A percentile compares a stretch with the other conserved stretches of the same genome.
Evolutionary conservation across 2,888 invertebrate genomes (phyloP).

Genomic region (Agrilus mali): DNA sequence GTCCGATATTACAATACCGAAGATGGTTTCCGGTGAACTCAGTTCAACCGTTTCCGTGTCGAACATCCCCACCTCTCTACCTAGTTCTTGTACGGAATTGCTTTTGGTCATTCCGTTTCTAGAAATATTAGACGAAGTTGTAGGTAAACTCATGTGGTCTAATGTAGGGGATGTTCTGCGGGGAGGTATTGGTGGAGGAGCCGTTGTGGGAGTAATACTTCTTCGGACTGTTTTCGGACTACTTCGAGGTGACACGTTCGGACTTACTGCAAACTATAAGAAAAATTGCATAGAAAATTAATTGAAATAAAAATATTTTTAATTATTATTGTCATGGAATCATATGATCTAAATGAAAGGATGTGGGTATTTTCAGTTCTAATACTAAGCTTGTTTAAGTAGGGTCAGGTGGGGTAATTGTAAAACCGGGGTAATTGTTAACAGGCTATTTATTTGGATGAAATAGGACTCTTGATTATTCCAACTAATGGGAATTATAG

Average conservation of each 20-base stretch:
- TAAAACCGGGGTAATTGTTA: too few relatives aligned
- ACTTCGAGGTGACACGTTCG: slow-evolving; percentile 44
- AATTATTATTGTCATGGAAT: not conserved
- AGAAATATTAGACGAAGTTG: slow-evolving; percentile 14
- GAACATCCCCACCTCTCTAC: slow-evolving; percentile 14
- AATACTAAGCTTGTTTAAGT: too few relatives aligned
- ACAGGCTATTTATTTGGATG: too few relatives aligned
- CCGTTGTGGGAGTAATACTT: slow-evolving; percentile 26
- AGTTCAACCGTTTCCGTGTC: slow-evolving; percentile 28
- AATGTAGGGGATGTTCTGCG: slow-evolving; percentile 42
- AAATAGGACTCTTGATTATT: too few relatives aligned
- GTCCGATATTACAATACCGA: slow-evolving; percentile 55
- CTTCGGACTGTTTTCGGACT: slow-evolving; percentile 39
- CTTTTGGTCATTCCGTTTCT: slow-evolving; percentile 23
- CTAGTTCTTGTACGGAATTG: slow-evolving; percentile 31
- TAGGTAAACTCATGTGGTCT: slow-evolving; percentile 22
- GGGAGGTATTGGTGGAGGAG: slow-evolving; percentile 51
- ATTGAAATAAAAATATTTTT: not conserved
- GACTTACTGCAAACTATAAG: slow-evolving; percentile 38
- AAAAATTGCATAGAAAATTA: slow-evolving; percentile 1
- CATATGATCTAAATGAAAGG: too few relatives aligned
- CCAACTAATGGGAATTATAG: too few relatives aligned
- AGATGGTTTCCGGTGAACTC: slow-evolving; percentile 61
- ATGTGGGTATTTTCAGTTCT: too few relatives aligned
- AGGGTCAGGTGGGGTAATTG: too few relatives aligned